Evolutionary conservation across 2,113 vertebrate species (phyloP), one percentile per base, ranked within the genome.

Genomic region (Scopus umbretta): DNA sequence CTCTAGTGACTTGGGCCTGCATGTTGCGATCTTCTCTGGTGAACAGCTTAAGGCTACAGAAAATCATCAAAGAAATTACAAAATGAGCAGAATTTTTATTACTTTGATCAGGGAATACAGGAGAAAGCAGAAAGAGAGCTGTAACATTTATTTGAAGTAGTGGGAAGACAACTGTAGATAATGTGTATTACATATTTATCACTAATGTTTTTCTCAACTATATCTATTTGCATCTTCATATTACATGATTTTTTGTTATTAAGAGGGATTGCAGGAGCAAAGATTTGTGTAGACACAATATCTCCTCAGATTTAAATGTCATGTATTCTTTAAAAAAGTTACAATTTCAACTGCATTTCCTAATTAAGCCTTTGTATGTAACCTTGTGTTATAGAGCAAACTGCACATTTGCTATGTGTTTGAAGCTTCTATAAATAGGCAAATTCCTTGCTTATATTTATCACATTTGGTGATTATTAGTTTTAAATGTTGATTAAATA

Each of bases 11-110:
- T 93, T 92, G 43, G 26, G 62, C 82, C 94, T 91, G 43, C 73
- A 73, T 95, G 73, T 88, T 86, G 82, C 1, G 1, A 78, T 90
- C 61, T 96, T 96, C 72, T 86, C 52, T 91, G 82, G 94, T 66
- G 93, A 96, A 96, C 78, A 95, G 80, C 93, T 94, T 96, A 91
- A 93, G 81, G 76, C 71, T 96, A 96, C 95, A 96, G 95, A 88
- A 97, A 80, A 94, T 78, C 94, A 96, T 94, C 80, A 97, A 95
- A 94, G 90, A 96, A 87, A 97, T 79, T 94, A 94, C 95, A 97
- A 97, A 92, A 59, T 43, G 94, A 97, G 62, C 80, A 96, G 94
- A 61, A 93, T 74, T 96, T 96, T 82, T 96, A 29, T 47, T 96
- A 91, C 93, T 97, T 97, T 97, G 93, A 96, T 97, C 65, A 55